Percentiles rank a stretch among this genome's conserved stretches.
Evolutionary conservation across 2,888 invertebrate species (phyloP).

Genomic region (Aleiodes leptofemur): DNA sequence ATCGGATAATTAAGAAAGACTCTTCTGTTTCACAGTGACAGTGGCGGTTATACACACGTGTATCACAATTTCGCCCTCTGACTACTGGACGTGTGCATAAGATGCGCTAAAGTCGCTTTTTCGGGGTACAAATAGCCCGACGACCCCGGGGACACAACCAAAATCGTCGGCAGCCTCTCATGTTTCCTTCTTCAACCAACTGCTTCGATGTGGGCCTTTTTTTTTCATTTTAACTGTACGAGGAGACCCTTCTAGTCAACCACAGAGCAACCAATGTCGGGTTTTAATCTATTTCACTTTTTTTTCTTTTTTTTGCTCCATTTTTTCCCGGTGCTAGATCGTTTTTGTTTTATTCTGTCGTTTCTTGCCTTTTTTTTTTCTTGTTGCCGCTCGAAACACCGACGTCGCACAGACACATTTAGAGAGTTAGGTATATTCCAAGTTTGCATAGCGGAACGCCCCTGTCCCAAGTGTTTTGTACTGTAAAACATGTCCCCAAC

Average conservation of each 20-base stretch:
- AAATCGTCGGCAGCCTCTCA: slow-evolving; percentile 59
- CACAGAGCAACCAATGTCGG: slow-evolving; percentile 53
- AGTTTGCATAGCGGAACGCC: slow-evolving; percentile 75
- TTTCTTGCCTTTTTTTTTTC: slow-evolving; percentile 9
- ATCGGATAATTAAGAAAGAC: slow-evolving; percentile 54
- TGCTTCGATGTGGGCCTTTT: slow-evolving; percentile 66
- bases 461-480: slow-evolving; percentile 63
- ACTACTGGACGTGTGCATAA: not conserved
- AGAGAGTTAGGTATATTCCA: slow-evolving; percentile 68
- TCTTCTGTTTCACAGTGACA: slow-evolving; percentile 5
- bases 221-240: slow-evolving; percentile 58
- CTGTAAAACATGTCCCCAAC: slow-evolving; percentile 56
- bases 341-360: slow-evolving; percentile 24
- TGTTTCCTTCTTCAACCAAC: slow-evolving; percentile 67
- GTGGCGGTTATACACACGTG: slow-evolving; percentile 8
- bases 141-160: slow-evolving; percentile 55
- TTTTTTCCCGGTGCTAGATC: slow-evolving; percentile 28
- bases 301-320: slow-evolving; percentile 50
- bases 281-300: slow-evolving; percentile 64
- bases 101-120: slow-evolving; percentile 43
- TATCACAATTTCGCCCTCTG: slow-evolving; percentile 23
- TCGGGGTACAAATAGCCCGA: slow-evolving; percentile 70
- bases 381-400: slow-evolving; percentile 39
- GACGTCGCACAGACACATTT: slow-evolving; percentile 63
- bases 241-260: slow-evolving; percentile 60